Conservation (phyloP, 1,140 invertebrate species). For the Zaprionus ghesquierei region DNA sequence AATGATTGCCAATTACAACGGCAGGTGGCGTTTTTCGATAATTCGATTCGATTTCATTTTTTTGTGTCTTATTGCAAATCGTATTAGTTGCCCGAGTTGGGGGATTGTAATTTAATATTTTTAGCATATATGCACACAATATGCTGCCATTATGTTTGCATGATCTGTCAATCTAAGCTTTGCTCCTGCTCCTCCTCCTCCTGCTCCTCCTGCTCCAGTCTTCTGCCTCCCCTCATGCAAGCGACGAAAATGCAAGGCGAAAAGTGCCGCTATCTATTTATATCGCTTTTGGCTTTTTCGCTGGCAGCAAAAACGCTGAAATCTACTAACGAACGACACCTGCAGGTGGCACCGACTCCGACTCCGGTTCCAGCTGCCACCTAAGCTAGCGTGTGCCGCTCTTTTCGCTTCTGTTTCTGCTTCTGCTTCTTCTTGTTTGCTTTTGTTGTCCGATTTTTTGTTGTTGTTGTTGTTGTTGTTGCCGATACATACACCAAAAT, state of each 20-base stretch:
- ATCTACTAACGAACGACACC: conserved; percentile 77
- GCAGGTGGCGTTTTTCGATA: not conserved
- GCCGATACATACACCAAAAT: conserved; percentile 39
- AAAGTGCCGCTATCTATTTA: conserved; percentile 79
- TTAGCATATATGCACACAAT: conserved; percentile 72
- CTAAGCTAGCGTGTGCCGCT: conserved; percentile 41
- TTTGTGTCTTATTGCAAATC: conserved; percentile 1
- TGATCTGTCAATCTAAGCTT: conserved; percentile 77
- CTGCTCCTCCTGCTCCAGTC: not conserved
- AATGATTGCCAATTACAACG: not conserved
- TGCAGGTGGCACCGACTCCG: conserved; percentile 40
- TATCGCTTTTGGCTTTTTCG: conserved; percentile 76
- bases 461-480: conserved; percentile 38
- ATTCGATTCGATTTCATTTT: not conserved
- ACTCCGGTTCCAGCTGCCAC: conserved; percentile 25
- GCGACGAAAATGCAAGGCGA: conserved; percentile 37
- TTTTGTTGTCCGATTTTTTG: conserved; percentile 49
- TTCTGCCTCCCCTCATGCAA: not conserved
- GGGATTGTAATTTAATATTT: conserved; percentile 75
- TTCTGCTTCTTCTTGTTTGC: conserved; percentile 38
- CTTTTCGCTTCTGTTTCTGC: conserved; percentile 12
- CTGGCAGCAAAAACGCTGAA: conserved; percentile 69
- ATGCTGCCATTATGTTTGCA: conserved; percentile 77
- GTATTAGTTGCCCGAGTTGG: conserved; percentile 46
- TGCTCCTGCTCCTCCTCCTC: conserved; percentile 20